phyloP scores from a whole-genome alignment of 2,888 invertebrate species.

The Xylocampa areola region DNA sequence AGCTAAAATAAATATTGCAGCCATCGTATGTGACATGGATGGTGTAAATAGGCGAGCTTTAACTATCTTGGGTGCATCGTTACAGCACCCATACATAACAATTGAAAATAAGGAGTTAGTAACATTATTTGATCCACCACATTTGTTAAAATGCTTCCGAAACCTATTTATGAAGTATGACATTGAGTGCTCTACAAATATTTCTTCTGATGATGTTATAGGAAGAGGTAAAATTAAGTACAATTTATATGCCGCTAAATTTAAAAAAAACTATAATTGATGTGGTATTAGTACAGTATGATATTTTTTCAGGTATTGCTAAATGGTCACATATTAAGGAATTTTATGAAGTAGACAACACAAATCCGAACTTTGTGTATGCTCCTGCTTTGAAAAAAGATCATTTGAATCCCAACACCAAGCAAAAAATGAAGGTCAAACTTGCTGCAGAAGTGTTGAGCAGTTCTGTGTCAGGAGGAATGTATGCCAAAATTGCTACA shows the following conservation, averaged over 20 bases:
- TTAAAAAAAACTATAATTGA: slow-evolving; percentile 5
- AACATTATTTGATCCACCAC: too few relatives aligned
- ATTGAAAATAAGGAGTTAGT: too few relatives aligned
- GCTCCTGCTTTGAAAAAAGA: slow-evolving; percentile 1
- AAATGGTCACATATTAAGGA: too few relatives aligned
- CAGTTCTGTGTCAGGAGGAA: background rate
- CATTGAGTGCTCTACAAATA: too few relatives aligned
- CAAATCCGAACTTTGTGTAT: background rate
- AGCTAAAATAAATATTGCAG: background rate
- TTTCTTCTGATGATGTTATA: too few relatives aligned
- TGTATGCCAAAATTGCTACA: too few relatives aligned
- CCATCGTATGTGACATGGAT: slow-evolving; percentile 5
- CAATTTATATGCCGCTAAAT: background rate
- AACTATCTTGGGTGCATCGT: background rate
- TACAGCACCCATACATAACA: too few relatives aligned
- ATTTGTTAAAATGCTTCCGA: too few relatives aligned
- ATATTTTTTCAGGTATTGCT: background rate
- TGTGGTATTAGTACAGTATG: too few relatives aligned
- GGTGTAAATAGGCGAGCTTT: slow-evolving; percentile 8
- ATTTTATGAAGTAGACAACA: background rate
- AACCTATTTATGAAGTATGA: too few relatives aligned
- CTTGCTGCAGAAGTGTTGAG: slow-evolving; percentile 20
- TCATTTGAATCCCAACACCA: slow-evolving; percentile 9
- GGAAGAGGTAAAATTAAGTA: background rate
- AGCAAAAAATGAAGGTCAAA: slow-evolving; percentile 18